Conservation (phyloP, 2,113 vertebrate genomes). For the Zosterops japonicus region DNA sequence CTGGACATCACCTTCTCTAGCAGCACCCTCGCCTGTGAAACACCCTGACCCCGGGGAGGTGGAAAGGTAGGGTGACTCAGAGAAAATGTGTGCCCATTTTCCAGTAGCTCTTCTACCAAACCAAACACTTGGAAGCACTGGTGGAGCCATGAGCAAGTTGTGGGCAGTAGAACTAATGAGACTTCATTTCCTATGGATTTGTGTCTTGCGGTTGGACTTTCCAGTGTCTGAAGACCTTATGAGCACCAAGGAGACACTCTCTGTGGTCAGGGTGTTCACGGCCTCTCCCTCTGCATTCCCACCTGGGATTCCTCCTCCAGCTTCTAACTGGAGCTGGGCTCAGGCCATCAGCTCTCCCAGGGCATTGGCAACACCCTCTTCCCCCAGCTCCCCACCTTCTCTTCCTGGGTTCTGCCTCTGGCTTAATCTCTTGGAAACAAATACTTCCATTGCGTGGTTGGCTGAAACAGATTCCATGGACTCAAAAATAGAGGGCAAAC, state of each 20-base stretch:
- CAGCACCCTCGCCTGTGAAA: not conserved
- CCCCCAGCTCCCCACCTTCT: not conserved
- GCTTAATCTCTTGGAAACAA: not conserved
- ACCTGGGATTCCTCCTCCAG: not conserved
- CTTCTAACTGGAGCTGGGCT: not conserved
- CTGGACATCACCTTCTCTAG: not conserved
- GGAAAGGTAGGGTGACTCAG: not conserved
- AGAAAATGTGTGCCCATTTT: not conserved
- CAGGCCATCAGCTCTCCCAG: not conserved
- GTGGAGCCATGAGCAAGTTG: slow-evolving; percentile 20
- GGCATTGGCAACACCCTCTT: not conserved
- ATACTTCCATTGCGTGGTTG: not conserved
- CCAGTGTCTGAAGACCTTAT: not conserved
- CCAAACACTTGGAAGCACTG: not conserved
- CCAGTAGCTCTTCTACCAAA: slow-evolving; percentile 2
- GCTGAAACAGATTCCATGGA: not conserved
- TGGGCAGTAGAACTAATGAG: slow-evolving; percentile 32
- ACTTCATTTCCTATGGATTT: slow-evolving; percentile 26
- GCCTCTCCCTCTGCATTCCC: not conserved
- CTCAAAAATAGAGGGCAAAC: not conserved
- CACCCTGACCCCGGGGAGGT: not conserved
- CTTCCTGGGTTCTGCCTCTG: not conserved
- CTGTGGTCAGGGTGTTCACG: not conserved
- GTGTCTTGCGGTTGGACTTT: not conserved
- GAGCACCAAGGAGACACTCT: not conserved